These are phyloP conservation scores for Anas platyrhynchos DNA, from an alignment of 2,113 vertebrate genomes.

Conservation along the genomic window DNA sequence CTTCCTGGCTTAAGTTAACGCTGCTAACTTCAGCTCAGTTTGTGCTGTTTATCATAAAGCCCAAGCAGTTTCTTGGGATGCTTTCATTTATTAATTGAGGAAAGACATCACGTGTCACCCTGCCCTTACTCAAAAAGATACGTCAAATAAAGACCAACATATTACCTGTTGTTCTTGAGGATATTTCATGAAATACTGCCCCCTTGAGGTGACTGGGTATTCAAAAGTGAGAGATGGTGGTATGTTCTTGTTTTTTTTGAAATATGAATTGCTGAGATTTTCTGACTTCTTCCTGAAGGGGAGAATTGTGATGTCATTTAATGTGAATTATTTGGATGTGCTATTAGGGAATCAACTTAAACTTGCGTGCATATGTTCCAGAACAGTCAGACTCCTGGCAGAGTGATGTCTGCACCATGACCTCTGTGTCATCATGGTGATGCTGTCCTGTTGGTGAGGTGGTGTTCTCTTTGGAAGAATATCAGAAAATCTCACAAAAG, in stretches of 20 bases:
- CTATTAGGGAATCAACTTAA: neutral
- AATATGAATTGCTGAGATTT: neutral
- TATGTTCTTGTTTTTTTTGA: neutral
- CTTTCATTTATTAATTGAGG: neutral
- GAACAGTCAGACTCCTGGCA: neutral
- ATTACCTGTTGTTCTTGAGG: neutral
- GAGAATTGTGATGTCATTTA: neutral
- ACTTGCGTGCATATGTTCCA: neutral
- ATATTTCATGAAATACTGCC: neutral
- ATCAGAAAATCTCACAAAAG: neutral
- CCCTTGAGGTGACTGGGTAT: neutral
- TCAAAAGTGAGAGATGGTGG: neutral
- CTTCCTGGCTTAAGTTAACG: neutral
- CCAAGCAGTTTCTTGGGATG: neutral
- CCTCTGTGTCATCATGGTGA: neutral
- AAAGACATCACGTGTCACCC: neutral
- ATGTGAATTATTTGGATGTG: neutral
- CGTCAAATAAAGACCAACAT: neutral
- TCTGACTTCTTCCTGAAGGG: neutral
- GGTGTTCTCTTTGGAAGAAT: neutral
- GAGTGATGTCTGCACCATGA: accelerated
- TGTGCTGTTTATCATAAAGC: neutral
- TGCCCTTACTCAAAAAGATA: neutral
- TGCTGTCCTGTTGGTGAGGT: neutral
- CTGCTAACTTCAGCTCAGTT: neutral